Evolutionary conservation across 2,888 invertebrate species (phyloP).

Genomic region (Phyllotreta striolata): DNA sequence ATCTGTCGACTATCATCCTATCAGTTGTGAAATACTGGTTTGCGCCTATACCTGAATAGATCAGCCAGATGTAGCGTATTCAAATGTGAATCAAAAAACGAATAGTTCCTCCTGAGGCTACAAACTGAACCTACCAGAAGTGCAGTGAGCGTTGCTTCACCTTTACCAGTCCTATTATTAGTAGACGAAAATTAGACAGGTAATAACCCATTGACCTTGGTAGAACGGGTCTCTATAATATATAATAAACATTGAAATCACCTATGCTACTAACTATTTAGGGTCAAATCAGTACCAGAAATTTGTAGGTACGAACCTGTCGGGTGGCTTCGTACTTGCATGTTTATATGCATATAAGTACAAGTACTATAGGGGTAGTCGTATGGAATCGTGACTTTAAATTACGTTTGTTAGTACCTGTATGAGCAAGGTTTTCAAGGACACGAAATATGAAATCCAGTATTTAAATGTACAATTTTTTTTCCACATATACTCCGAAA

Average conservation of each 20-base stretch:
- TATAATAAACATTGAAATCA: too few species aligned
- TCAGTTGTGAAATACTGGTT: slow-evolving; percentile 33
- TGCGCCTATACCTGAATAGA: slow-evolving; percentile 22
- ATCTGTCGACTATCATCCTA: slow-evolving; percentile 8
- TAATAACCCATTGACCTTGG: slow-evolving; percentile 27
- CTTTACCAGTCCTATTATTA: slow-evolving; percentile 26
- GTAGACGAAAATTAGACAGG: slow-evolving; percentile 29
- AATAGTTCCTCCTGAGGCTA: slow-evolving; percentile 30
- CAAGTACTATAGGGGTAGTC: slow-evolving; percentile 20
- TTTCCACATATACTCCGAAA: too few species aligned
- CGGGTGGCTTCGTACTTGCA: too few species aligned
- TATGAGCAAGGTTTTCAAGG: slow-evolving; percentile 19
- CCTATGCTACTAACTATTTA: too few species aligned
- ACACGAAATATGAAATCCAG: slow-evolving; percentile 20
- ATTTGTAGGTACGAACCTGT: too few species aligned
- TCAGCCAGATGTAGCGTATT: slow-evolving; percentile 31
- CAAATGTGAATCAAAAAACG: slow-evolving; percentile 35
- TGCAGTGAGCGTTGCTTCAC: slow-evolving; percentile 28
- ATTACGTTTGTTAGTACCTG: slow-evolving; percentile 25
- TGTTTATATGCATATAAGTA: slow-evolving; percentile 2
- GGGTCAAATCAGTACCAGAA: too few species aligned
- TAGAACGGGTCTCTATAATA: slow-evolving; percentile 10
- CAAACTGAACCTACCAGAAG: slow-evolving; percentile 32
- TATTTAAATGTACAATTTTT: slow-evolving; percentile 16
- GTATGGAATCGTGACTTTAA: slow-evolving; percentile 22